Evolutionary conservation across 2,888 invertebrate genomes (phyloP).

Genomic region (Busseola fusca): DNA sequence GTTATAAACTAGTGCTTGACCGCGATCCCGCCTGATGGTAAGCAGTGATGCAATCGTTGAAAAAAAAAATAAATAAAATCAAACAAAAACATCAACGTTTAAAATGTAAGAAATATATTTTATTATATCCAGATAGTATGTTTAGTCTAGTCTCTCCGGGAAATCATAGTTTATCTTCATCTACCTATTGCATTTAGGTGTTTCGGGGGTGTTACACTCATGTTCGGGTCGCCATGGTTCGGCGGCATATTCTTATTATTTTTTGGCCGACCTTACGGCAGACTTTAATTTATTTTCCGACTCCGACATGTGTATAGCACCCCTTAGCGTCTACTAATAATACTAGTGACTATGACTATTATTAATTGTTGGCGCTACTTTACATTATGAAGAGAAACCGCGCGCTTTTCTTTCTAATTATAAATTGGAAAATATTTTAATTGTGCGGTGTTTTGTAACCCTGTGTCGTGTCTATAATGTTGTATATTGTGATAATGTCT

Average conservation of each 20-base stretch:
- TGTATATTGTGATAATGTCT: conserved; percentile 24
- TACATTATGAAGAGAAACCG: conserved; percentile 14
- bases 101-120: conserved; percentile 52
- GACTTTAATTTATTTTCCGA: too few species aligned
- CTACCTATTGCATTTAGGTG: conserved; percentile 67
- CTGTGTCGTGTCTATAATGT: conserved; percentile 8
- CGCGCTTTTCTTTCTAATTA: not conserved
- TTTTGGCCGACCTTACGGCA: too few species aligned
- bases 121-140: conserved; percentile 39
- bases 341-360: conserved; percentile 44
- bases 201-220: conserved; percentile 3
- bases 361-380: conserved; percentile 48
- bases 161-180: conserved; percentile 51
- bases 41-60: too few species aligned
- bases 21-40: too few species aligned
- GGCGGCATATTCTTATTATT: too few species aligned
- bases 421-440: conserved; percentile 7
- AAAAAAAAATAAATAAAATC: too few species aligned
- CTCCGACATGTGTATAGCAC: not conserved
- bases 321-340: conserved; percentile 53
- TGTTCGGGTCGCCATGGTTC: not conserved
- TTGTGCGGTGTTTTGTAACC: not conserved
- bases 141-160: conserved; percentile 55
- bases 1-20: too few species aligned
- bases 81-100: conserved; percentile 43